A percentile compares a stretch with the other conserved stretches of the same genome.
phyloP scores from a whole-genome alignment of 2,888 invertebrate species.

The Ommatoiulus sabulosus region DNA sequence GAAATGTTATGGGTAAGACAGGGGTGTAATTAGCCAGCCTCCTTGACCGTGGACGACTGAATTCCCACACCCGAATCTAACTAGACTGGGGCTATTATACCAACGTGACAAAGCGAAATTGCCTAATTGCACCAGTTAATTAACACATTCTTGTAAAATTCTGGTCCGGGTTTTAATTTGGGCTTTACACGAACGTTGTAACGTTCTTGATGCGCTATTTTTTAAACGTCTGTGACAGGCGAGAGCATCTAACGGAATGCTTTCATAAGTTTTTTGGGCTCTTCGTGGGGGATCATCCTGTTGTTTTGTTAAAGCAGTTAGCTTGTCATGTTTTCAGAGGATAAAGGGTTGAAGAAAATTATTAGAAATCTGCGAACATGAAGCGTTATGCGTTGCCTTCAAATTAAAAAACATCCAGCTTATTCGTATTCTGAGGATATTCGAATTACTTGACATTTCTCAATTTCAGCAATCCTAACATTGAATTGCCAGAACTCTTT shows the following conservation, averaged over 20 bases:
- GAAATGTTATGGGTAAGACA: neutral
- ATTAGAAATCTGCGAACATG: neutral
- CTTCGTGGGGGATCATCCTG: neutral
- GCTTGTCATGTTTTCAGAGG: neutral
- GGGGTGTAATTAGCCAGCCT: slow-evolving; percentile 1
- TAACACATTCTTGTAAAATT: neutral
- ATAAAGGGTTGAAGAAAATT: neutral
- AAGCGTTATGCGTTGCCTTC: too few relatives aligned
- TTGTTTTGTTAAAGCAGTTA: neutral
- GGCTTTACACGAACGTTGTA: neutral
- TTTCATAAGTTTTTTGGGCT: too few relatives aligned
- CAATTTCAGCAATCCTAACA: too few relatives aligned
- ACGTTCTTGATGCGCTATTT: neutral
- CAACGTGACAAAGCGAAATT: neutral
- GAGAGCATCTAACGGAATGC: neutral
- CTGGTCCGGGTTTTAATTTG: neutral
- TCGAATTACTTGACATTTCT: too few relatives aligned
- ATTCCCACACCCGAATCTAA: neutral
- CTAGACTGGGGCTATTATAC: neutral
- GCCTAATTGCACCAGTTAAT: neutral
- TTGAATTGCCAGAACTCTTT: too few relatives aligned
- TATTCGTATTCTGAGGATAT: too few relatives aligned
- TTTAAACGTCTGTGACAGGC: neutral
- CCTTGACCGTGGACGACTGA: neutral
- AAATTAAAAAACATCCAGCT: too few relatives aligned